A percentile compares a stretch with the other conserved stretches of the same genome.
Evolutionary conservation across 2,113 vertebrate genomes (phyloP).

Genomic region (Pangasianodon hypophthalmus): DNA sequence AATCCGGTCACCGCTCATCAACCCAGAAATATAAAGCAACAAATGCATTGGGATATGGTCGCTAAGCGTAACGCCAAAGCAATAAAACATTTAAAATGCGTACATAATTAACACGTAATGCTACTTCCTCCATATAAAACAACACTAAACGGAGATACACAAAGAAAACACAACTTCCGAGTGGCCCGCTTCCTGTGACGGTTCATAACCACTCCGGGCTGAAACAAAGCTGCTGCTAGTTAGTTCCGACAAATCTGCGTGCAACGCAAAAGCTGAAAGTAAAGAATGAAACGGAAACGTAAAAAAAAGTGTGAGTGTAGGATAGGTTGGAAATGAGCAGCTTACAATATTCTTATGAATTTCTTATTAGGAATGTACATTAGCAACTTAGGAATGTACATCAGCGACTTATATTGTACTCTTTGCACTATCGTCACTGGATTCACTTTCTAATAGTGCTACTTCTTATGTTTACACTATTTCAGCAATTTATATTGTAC

Average conservation of each 20-base stretch:
- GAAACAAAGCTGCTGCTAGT: constrained; percentile 58
- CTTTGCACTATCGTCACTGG: too few species aligned
- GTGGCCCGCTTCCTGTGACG: constrained; percentile 76
- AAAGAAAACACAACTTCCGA: constrained; percentile 83
- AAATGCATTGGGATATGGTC: background rate
- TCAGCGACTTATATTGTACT: too few species aligned
- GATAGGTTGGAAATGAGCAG: background rate
- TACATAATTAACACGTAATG: constrained; percentile 44
- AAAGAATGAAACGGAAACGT: background rate
- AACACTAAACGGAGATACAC: constrained; percentile 78
- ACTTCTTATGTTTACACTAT: too few species aligned
- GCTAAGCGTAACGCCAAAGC: background rate
- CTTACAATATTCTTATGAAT: background rate
- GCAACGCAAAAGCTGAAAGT: background rate
- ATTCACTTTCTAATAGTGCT: too few species aligned
- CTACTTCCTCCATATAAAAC: constrained; percentile 73
- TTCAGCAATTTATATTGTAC: too few species aligned
- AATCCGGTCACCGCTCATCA: constrained; percentile 61
- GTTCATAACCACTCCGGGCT: constrained; percentile 64
- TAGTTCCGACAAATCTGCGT: constrained; percentile 66
- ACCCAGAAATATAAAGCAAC: constrained; percentile 27
- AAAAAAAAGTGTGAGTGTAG: background rate
- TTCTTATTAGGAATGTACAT: background rate
- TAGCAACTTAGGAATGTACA: too few species aligned
- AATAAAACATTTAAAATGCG: constrained; percentile 37